A percentile compares a stretch with the other conserved stretches of the same genome.
These are phyloP conservation scores for Nothocercus nigrocapillus DNA, from an alignment of 2,113 vertebrate species.

Conservation along the genomic window DNA sequence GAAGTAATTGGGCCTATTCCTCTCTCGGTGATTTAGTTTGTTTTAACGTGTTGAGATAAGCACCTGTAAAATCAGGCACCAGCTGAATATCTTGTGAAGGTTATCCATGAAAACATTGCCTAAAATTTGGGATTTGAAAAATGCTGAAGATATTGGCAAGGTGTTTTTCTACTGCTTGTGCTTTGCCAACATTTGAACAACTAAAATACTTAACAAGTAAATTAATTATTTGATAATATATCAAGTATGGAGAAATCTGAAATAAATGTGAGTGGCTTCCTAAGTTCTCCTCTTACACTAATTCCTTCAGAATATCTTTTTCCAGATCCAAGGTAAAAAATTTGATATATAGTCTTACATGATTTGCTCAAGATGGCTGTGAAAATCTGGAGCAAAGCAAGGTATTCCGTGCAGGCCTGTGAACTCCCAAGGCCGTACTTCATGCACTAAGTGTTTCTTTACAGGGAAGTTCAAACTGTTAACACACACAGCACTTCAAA, in stretches of 20 bases:
- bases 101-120: not conserved
- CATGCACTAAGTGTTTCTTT: not conserved
- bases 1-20: not conserved
- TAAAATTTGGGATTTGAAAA: not conserved
- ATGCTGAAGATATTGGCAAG: not conserved
- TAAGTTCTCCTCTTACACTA: not conserved
- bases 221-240: not conserved
- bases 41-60: not conserved
- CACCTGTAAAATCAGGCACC: not conserved
- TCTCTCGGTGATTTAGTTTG: not conserved
- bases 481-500: not conserved
- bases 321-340: not conserved
- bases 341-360: not conserved
- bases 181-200: not conserved
- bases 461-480: not conserved
- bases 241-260: not conserved
- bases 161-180: not conserved
- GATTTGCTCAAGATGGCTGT: not conserved
- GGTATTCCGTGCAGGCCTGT: not conserved
- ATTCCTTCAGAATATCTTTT: not conserved
- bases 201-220: not conserved
- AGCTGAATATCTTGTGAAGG: not conserved
- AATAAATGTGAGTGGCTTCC: not conserved
- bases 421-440: not conserved
- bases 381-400: not conserved